Conservation (phyloP, 2,888 invertebrate species). For the Chloromyia formosa region DNA sequence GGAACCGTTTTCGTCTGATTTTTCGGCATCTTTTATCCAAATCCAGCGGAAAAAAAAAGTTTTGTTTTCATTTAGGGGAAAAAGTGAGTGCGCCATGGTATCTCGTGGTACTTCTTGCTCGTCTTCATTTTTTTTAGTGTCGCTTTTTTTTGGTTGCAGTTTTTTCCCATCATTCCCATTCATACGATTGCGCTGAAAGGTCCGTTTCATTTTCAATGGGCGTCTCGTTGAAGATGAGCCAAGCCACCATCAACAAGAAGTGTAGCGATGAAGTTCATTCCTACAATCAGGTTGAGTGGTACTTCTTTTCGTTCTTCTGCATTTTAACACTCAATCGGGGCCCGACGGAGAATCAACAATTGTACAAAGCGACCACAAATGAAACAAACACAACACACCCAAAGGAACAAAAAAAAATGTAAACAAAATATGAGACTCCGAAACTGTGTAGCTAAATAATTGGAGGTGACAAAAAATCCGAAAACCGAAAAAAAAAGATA, state of each 20-base stretch:
- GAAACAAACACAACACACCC: too few species aligned
- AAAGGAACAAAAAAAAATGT: conserved; percentile 7
- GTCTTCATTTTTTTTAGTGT: conserved; percentile 29
- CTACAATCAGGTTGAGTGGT: neutral
- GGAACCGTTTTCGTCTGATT: conserved; percentile 13
- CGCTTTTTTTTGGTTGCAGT: conserved; percentile 23
- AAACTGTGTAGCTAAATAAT: conserved; percentile 9
- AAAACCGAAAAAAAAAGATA: conserved; percentile 24
- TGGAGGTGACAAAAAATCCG: conserved; percentile 31
- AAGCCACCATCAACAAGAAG: neutral
- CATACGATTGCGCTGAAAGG: neutral
- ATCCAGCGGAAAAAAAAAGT: conserved; percentile 20
- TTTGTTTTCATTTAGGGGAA: conserved; percentile 30
- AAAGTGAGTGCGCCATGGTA: conserved; percentile 20
- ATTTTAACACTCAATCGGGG: conserved; percentile 1
- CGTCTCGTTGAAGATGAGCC: too few species aligned
- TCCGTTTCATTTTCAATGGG: too few species aligned
- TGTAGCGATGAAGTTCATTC: neutral
- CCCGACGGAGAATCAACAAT: conserved; percentile 19
- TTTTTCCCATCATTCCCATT: conserved; percentile 21
- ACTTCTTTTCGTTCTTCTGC: neutral
- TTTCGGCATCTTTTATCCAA: conserved; percentile 31
- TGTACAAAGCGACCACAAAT: conserved; percentile 24
- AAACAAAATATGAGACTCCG: conserved; percentile 25
- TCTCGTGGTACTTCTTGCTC: conserved; percentile 34